Percentiles rank a stretch among this genome's conserved stretches.
phyloP scores from a whole-genome alignment of 1,140 invertebrate genomes.

The Ostrea edulis region DNA sequence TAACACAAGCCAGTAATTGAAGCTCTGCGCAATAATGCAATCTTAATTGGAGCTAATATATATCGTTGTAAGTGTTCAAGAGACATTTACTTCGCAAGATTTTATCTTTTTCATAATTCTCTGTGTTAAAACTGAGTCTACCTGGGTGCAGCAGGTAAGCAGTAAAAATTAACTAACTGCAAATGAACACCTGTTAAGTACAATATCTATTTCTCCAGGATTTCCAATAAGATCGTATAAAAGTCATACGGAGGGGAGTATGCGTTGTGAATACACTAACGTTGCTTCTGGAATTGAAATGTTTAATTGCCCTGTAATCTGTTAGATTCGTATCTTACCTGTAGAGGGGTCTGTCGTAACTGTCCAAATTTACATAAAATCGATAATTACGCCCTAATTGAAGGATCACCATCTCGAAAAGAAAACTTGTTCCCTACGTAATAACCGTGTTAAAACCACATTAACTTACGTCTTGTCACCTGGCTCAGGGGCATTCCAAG shows the following conservation, averaged over 20 bases:
- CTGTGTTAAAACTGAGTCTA: neutral
- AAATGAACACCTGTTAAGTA: neutral
- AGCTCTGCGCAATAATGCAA: neutral
- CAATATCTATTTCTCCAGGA: neutral
- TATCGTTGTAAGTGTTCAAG: neutral
- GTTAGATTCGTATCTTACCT: neutral
- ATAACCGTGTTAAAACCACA: neutral
- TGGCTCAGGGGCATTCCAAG: constrained; percentile 19
- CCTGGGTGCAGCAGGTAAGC: neutral
- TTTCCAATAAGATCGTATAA: neutral
- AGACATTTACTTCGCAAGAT: neutral
- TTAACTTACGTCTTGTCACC: constrained; percentile 16
- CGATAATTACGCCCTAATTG: constrained; percentile 25
- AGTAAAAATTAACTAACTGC: too few relatives aligned
- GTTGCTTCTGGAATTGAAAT: neutral
- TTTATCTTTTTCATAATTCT: neutral
- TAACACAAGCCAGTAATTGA: neutral
- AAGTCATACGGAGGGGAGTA: neutral
- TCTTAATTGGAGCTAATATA: neutral
- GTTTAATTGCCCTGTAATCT: neutral
- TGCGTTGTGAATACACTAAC: neutral
- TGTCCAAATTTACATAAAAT: constrained; percentile 29
- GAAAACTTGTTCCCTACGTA: neutral
- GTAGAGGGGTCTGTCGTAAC: neutral
- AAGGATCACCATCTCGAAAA: neutral